Evolutionary conservation across 2,113 vertebrate species (phyloP).

Genomic region (Brevimyrus niger): DNA sequence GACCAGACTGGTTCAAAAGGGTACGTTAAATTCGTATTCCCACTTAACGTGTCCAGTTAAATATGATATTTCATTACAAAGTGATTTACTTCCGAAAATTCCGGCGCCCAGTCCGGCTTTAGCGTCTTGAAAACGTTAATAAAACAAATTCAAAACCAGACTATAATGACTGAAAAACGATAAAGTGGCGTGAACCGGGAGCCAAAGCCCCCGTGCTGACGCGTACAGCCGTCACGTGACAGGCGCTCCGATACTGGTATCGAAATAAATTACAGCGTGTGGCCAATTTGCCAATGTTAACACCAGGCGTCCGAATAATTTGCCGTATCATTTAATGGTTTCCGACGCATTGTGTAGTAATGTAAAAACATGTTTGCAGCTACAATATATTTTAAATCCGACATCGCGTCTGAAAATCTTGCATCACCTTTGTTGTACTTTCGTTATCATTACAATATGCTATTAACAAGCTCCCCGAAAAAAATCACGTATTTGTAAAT

Average conservation of each 20-base stretch:
- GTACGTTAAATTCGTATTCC: neutral
- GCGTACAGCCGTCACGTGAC: slow-evolving; percentile 10
- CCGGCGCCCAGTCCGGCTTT: neutral
- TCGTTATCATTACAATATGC: neutral
- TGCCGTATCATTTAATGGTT: neutral
- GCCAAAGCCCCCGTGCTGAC: neutral
- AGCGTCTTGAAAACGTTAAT: neutral
- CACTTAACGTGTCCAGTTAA: neutral
- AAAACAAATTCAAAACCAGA: neutral
- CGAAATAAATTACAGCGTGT: neutral
- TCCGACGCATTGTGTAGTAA: neutral
- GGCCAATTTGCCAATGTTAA: neutral
- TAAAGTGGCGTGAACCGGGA: neutral
- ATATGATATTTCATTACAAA: neutral
- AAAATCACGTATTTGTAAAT: neutral
- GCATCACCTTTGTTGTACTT: neutral
- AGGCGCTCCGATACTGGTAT: slow-evolving; percentile 30
- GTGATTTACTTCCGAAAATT: neutral
- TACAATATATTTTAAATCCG: neutral
- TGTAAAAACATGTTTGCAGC: neutral
- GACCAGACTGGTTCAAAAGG: neutral
- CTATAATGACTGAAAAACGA: neutral
- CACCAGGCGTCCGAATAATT: neutral
- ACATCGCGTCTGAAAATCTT: neutral
- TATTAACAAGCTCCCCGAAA: neutral